These are phyloP conservation scores for Macrotus californicus DNA, from an alignment of 2,113 vertebrate species.

Conservation along the genomic window DNA sequence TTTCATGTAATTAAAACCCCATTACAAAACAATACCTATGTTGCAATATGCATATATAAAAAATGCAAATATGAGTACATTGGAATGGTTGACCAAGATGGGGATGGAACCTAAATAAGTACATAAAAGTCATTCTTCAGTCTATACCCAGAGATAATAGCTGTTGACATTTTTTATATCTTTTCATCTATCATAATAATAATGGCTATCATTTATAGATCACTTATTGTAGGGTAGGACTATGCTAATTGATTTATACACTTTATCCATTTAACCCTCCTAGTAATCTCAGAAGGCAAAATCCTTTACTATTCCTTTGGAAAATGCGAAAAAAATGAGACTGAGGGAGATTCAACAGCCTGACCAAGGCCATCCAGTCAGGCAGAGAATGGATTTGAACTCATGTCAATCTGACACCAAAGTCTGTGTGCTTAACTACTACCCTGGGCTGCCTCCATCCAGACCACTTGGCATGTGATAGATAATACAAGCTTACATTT, in stretches of 20 bases:
- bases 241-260: background rate
- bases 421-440: background rate
- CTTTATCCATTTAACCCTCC: background rate
- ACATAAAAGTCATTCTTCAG: background rate
- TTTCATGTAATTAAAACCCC: background rate
- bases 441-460: background rate
- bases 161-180: background rate
- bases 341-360: background rate
- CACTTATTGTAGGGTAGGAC: background rate
- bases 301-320: background rate
- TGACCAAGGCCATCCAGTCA: background rate
- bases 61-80: background rate
- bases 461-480: background rate
- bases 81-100: background rate
- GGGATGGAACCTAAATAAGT: background rate
- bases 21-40: background rate
- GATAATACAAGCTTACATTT: background rate
- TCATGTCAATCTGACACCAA: background rate
- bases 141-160: background rate
- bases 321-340: background rate
- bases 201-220: background rate
- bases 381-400: background rate
- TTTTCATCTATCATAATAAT: background rate
- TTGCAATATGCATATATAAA: background rate
- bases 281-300: background rate